Evolutionary conservation across 2,797 vertebrate genomes (phyloP).

Genomic region (Channa striata): DNA sequence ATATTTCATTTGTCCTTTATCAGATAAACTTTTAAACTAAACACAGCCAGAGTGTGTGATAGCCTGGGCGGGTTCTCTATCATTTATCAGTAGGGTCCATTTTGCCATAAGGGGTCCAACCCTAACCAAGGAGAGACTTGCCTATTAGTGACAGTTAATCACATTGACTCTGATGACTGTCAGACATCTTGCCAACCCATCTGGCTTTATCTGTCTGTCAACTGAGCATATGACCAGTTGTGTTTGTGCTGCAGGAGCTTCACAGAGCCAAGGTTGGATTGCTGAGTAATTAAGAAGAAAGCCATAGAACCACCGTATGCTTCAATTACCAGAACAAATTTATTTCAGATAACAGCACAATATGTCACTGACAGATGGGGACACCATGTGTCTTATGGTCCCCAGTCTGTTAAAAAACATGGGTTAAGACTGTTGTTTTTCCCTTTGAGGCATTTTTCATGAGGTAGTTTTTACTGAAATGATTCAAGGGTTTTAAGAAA

Average conservation of each 20-base stretch:
- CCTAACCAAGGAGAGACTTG: slow-evolving; percentile 31
- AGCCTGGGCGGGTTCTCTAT: slow-evolving; percentile 25
- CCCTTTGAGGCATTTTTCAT: too few relatives aligned
- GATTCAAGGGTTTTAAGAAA: too few relatives aligned
- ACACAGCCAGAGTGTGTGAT: background rate
- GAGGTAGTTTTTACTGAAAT: too few relatives aligned
- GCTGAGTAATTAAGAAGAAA: slow-evolving; percentile 41
- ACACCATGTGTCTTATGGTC: slow-evolving; percentile 29
- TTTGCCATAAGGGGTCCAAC: slow-evolving; percentile 2
- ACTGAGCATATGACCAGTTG: background rate
- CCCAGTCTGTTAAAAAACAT: slow-evolving; percentile 35
- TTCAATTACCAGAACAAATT: slow-evolving; percentile 48
- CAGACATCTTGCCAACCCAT: background rate
- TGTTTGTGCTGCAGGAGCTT: background rate
- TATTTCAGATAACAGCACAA: slow-evolving; percentile 53
- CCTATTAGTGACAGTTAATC: slow-evolving; percentile 33
- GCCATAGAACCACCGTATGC: slow-evolving; percentile 22
- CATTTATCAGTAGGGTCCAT: slow-evolving; percentile 26
- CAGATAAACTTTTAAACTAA: slow-evolving; percentile 12
- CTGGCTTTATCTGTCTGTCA: slow-evolving; percentile 1
- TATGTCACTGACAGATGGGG: slow-evolving; percentile 30
- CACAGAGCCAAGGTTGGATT: background rate
- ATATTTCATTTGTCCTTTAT: background rate
- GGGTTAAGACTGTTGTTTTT: slow-evolving; percentile 45
- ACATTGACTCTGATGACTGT: slow-evolving; percentile 5